Conservation (phyloP, 2,888 invertebrate species). For the Trichopria drosophilae region DNA sequence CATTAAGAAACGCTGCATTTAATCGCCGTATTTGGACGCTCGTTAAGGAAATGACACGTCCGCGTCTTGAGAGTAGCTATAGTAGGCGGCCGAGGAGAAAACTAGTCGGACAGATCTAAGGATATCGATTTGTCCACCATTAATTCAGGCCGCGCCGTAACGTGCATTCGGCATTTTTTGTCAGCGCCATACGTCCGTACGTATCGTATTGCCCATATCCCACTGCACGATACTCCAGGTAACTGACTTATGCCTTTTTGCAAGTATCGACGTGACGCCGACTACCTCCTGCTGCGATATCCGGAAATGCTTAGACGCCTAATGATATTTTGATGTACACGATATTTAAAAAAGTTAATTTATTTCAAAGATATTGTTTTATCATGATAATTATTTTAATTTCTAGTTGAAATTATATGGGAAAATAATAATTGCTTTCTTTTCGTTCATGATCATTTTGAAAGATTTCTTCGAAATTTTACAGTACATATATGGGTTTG, state of each 20-base stretch:
- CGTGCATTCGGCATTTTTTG: slow-evolving; percentile 7
- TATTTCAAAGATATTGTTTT: neutral
- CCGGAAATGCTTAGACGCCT: neutral
- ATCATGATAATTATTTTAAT: too few species aligned
- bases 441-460: too few species aligned
- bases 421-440: too few species aligned
- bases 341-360: too few species aligned
- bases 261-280: neutral
- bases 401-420: too few species aligned
- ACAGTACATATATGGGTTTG: too few species aligned
- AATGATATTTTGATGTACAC: too few species aligned
- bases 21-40: slow-evolving; percentile 15
- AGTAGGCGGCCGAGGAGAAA: slow-evolving; percentile 15
- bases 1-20: slow-evolving; percentile 18
- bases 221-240: too few species aligned
- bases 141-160: slow-evolving; percentile 2
- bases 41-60: slow-evolving; percentile 18
- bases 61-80: neutral
- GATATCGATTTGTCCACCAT: slow-evolving; percentile 14
- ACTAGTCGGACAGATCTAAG: slow-evolving; percentile 14
- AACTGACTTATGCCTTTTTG: too few species aligned
- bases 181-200: slow-evolving; percentile 1
- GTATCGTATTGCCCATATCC: neutral
- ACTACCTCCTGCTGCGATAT: neutral
- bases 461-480: too few species aligned